A percentile compares a stretch with the other conserved stretches of the same genome.
Evolutionary conservation across 2,113 vertebrate genomes (phyloP).

Genomic region (Macquaria ambigua): DNA sequence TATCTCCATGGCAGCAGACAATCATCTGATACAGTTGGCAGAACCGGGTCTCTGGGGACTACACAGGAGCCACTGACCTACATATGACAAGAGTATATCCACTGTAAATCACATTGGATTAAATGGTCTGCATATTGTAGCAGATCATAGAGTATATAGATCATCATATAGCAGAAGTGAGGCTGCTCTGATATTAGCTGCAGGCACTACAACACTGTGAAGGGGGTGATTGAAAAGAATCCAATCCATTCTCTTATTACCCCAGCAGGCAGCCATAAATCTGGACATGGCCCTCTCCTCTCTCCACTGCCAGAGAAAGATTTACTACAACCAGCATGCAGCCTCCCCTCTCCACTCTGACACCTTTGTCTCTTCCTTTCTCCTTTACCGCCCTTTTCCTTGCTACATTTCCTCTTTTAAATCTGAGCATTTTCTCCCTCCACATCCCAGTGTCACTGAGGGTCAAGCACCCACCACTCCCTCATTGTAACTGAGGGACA

Average conservation of each 20-base stretch:
- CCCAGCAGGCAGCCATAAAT: slow-evolving; percentile 60
- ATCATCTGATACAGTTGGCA: slow-evolving; percentile 63
- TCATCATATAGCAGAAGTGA: slow-evolving; percentile 33
- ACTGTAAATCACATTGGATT: slow-evolving; percentile 30
- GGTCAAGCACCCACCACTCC: slow-evolving; percentile 20
- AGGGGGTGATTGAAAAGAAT: slow-evolving; percentile 38
- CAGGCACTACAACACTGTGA: slow-evolving; percentile 31
- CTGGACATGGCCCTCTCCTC: slow-evolving; percentile 32
- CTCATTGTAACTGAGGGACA: slow-evolving; percentile 17
- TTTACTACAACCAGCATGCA: slow-evolving; percentile 50
- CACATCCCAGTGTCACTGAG: slow-evolving; percentile 13
- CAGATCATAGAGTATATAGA: slow-evolving; percentile 37
- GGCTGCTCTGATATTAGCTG: slow-evolving; percentile 34
- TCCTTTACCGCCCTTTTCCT: slow-evolving; percentile 5
- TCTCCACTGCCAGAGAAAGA: slow-evolving; percentile 35
- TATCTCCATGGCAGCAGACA: slow-evolving; percentile 66
- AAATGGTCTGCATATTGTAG: slow-evolving; percentile 34
- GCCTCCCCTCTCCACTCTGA: neutral
- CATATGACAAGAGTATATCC: slow-evolving; percentile 37
- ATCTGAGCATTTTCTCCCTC: neutral
- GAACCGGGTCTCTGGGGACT: slow-evolving; percentile 37
- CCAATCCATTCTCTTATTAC: slow-evolving; percentile 64
- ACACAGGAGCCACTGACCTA: slow-evolving; percentile 64
- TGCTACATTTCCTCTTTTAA: slow-evolving; percentile 12
- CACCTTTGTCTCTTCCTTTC: slow-evolving; percentile 26